Evolutionary conservation across 2,113 vertebrate species (phyloP).

Genomic region (Xiphophorus maculatus): DNA sequence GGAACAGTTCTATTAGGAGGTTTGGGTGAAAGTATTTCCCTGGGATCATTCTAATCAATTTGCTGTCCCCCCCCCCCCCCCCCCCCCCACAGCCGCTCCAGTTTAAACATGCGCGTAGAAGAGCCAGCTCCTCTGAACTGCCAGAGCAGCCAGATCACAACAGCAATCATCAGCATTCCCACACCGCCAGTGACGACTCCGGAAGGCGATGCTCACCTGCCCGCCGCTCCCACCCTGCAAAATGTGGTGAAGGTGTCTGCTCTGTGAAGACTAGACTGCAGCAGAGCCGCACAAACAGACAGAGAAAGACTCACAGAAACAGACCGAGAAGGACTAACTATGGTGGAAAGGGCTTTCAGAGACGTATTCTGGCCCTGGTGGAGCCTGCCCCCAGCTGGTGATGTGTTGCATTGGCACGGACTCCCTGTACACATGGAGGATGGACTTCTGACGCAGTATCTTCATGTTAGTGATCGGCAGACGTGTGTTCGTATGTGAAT

Average conservation of each 20-base stretch:
- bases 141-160: conserved; percentile 94
- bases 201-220: conserved; percentile 80
- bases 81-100: conserved; percentile 89
- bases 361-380: conserved; percentile 42
- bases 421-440: conserved; percentile 59
- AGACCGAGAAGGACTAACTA: conserved; percentile 52
- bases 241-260: conserved; percentile 96
- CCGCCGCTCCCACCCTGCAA: conserved; percentile 77
- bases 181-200: conserved; percentile 89
- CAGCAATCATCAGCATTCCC: conserved; percentile 98
- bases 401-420: conserved; percentile 72
- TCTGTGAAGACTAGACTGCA: conserved; percentile 81
- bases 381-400: conserved; percentile 75
- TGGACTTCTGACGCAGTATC: conserved; percentile 65
- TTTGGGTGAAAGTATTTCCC: conserved; percentile 1
- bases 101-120: conserved; percentile 95
- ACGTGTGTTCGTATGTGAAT: conserved; percentile 35
- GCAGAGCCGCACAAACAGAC: conserved; percentile 34
- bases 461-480: conserved; percentile 52
- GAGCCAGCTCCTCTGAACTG: conserved; percentile 92
- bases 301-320: conserved; percentile 52
- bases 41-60: conserved; percentile 16
- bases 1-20: background rate
- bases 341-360: conserved; percentile 40
- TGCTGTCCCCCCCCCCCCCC: conserved; percentile 28